phyloP scores from a whole-genome alignment of 2,113 vertebrate genomes.

The Coptodon bakossiorum region DNA sequence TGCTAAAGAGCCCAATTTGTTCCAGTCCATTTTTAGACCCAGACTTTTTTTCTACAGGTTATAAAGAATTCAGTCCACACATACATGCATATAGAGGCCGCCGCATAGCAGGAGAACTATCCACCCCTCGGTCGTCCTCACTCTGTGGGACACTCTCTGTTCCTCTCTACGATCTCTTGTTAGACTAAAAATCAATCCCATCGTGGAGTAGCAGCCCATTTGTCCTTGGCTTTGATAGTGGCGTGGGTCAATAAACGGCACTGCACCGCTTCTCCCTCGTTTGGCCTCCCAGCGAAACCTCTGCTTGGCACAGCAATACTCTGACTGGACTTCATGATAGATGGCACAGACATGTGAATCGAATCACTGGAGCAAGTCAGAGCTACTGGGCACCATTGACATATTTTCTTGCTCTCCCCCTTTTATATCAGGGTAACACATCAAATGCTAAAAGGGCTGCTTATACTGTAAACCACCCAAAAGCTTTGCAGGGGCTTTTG shows the following conservation, averaged over 20 bases:
- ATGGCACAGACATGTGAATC: conserved; percentile 44
- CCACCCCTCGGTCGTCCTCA: background rate
- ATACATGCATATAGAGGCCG: background rate
- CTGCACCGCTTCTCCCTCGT: conserved; percentile 39
- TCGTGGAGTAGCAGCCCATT: conserved; percentile 55
- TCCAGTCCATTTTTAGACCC: background rate
- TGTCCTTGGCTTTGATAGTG: conserved; percentile 66
- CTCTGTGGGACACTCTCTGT: conserved; percentile 29
- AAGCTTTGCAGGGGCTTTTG: background rate
- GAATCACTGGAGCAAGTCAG: conserved; percentile 24
- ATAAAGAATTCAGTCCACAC: conserved; percentile 16
- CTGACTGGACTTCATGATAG: conserved; percentile 49
- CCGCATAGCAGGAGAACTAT: background rate
- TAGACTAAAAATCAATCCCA: conserved; percentile 62
- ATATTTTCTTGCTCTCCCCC: conserved; percentile 12
- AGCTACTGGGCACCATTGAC: conserved; percentile 3
- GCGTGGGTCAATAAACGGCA: conserved; percentile 67
- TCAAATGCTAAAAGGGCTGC: conserved; percentile 3
- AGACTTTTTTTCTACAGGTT: background rate
- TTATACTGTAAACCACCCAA: background rate
- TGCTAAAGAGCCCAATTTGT: background rate
- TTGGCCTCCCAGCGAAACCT: conserved; percentile 43
- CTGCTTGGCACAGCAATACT: conserved; percentile 65
- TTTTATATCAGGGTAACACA: conserved; percentile 5
- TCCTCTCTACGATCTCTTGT: conserved; percentile 43